A percentile compares a stretch with the other conserved stretches of the same genome.
Evolutionary conservation across 30 jellyfish, hydroid and myxozoan species (phyloP).

Genomic region (Turritopsis dohrnii): DNA sequence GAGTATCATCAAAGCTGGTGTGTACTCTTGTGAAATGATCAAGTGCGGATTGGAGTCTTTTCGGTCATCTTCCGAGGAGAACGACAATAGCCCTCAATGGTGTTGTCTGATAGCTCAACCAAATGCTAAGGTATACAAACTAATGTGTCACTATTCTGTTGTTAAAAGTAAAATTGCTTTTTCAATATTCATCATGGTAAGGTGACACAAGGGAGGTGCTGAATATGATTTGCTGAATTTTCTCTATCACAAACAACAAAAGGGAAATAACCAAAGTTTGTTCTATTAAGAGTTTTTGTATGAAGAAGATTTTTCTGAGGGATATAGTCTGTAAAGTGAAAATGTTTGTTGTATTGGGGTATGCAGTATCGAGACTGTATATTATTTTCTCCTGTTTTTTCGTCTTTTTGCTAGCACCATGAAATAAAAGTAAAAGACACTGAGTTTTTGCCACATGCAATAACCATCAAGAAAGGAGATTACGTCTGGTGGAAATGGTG

Average conservation of each 20-base stretch:
- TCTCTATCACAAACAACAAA: no score
- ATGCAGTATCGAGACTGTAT: no score
- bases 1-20: constrained; percentile 32
- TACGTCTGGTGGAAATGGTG: constrained; percentile 42
- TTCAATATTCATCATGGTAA: no score
- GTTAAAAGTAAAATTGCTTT: no score
- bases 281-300: no score
- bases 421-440: constrained; percentile 34
- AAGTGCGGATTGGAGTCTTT: constrained; percentile 23
- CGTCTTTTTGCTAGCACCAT: constrained; percentile 14
- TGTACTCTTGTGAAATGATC: constrained; percentile 24
- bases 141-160: no score
- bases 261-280: no score
- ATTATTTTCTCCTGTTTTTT: neutral
- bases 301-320: no score
- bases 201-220: no score
- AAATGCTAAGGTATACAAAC: constrained; percentile 38
- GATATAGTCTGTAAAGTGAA: no score
- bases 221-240: no score
- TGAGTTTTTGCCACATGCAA: constrained; percentile 30
- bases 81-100: constrained; percentile 7
- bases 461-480: constrained; percentile 20
- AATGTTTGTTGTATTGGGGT: no score
- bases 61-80: constrained; percentile 15
- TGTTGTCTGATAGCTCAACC: constrained; percentile 41